Conservation (phyloP, 2,888 invertebrate genomes). For the Volucella inanis region DNA sequence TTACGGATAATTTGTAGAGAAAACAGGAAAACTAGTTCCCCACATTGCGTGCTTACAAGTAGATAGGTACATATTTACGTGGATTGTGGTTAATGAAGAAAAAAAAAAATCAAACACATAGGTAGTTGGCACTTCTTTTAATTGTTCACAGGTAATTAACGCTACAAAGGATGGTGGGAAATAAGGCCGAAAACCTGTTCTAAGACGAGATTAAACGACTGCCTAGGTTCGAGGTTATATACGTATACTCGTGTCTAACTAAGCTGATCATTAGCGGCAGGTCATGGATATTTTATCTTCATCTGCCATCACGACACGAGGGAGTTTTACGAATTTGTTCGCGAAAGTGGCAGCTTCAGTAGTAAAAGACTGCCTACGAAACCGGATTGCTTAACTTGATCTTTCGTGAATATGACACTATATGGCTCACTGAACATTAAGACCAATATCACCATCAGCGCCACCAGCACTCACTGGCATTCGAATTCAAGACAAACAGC, state of each 20-base stretch:
- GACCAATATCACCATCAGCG: constrained; percentile 54
- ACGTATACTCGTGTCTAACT: not conserved
- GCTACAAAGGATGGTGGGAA: constrained; percentile 3
- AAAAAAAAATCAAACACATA: constrained; percentile 1
- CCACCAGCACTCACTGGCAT: constrained; percentile 24
- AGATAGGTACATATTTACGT: too few species aligned
- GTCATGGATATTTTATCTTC: not conserved
- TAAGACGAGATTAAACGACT: constrained; percentile 20
- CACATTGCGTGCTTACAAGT: constrained; percentile 8
- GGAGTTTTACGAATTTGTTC: too few species aligned
- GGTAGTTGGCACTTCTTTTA: constrained; percentile 36
- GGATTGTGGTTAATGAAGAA: not conserved
- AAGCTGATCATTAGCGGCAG: not conserved
- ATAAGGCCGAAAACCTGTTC: constrained; percentile 31
- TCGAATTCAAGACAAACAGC: constrained; percentile 28
- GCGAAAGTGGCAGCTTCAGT: too few species aligned
- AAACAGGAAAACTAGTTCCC: constrained; percentile 43
- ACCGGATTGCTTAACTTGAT: constrained; percentile 58
- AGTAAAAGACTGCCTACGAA: not conserved
- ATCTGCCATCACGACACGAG: too few species aligned
- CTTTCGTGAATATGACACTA: constrained; percentile 51
- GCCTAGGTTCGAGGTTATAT: constrained; percentile 28
- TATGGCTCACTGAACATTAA: constrained; percentile 43
- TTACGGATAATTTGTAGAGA: constrained; percentile 29
- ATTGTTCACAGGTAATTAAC: constrained; percentile 44